Evolutionary conservation across 2,888 invertebrate genomes (phyloP), one percentile per base, ranked within the genome.

Genomic region (Sialis lutaria): DNA sequence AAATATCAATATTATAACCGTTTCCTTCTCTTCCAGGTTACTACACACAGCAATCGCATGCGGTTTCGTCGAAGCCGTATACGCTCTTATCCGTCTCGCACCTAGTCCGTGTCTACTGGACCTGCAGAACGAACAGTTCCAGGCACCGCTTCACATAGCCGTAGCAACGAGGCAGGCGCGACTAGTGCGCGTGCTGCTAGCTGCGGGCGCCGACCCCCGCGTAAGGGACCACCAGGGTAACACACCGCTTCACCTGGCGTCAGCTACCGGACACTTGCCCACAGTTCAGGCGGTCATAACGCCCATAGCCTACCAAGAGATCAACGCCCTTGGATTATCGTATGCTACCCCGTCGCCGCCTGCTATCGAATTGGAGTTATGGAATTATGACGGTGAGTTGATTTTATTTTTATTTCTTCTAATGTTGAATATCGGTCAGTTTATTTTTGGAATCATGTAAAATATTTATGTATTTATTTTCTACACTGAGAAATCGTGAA

Each of bases 141-240:
- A 85, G 57, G 82, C 90, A 2, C 80, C 91, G 0, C 66, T 93
- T n/a, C 92, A 93, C 66, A 67, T 92, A 51, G 88, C 92, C 0
- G 86, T 87, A 1, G 68, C 86, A 53, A 84, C 82, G 37, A 73
- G 77, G 7, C 84, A 90, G 61, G 72, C 80, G 35, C 71, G 74
- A 41, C 74, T 92, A 42, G 78, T 81, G 2, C 72, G 89, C 51
- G 76, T 82, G 67, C 69, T 93, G 49, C 73, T 92, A 32, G 71
- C 81, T 32, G 86, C 86, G 2, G 92, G 92, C 12, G 89, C 89
- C 0, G 57, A 56, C 54, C 67, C 79, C 3, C 70, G 68, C 37
- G 67, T 74, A 42, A 70, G 86, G 44, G 88, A 91, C 60, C 66
- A 75, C 46, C 67, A 74, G 50, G 93, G 93, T 4, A 87, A 91